Evolutionary conservation across 2,888 invertebrate genomes (phyloP).

Genomic region (Tetranychus piercei): DNA sequence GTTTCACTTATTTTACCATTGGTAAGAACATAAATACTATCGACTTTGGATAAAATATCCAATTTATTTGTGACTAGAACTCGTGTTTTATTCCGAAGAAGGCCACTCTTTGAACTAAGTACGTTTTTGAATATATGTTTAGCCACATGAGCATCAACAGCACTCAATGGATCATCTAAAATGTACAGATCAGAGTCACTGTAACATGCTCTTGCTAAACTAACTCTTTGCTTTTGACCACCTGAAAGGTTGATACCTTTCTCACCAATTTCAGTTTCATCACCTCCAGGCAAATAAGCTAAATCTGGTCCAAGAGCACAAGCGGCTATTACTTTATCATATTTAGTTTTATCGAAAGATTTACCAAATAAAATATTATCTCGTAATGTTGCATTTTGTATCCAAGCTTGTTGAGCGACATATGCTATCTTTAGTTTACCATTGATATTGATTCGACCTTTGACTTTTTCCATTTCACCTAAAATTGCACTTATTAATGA

Average conservation of each 20-base stretch:
- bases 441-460: slow-evolving; percentile 28
- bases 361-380: slow-evolving; percentile 38
- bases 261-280: slow-evolving; percentile 93
- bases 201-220: slow-evolving; percentile 52
- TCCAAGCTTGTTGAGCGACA: slow-evolving; percentile 36
- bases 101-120: slow-evolving; percentile 31
- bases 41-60: slow-evolving; percentile 33
- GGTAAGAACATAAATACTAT: slow-evolving; percentile 32
- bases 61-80: slow-evolving; percentile 38
- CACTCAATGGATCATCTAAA: slow-evolving; percentile 40
- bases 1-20: slow-evolving; percentile 34
- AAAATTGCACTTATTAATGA: slow-evolving; percentile 36
- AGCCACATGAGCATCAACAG: slow-evolving; percentile 34
- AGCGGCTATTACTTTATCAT: slow-evolving; percentile 34
- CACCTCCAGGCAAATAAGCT: slow-evolving; percentile 49
- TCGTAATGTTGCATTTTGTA: slow-evolving; percentile 37
- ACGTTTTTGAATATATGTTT: slow-evolving; percentile 39
- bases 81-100: slow-evolving; percentile 33
- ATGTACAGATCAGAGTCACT: slow-evolving; percentile 37
- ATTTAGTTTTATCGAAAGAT: slow-evolving; percentile 28
- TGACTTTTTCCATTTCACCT: slow-evolving; percentile 35
- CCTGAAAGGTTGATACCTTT: slow-evolving; percentile 13
- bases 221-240: slow-evolving; percentile 39
- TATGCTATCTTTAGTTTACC: slow-evolving; percentile 28
- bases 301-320: slow-evolving; percentile 38